Evolutionary conservation across 1,140 invertebrate genomes (phyloP), one percentile per base, ranked within the genome.

Genomic region (Elysia chlorotica): DNA sequence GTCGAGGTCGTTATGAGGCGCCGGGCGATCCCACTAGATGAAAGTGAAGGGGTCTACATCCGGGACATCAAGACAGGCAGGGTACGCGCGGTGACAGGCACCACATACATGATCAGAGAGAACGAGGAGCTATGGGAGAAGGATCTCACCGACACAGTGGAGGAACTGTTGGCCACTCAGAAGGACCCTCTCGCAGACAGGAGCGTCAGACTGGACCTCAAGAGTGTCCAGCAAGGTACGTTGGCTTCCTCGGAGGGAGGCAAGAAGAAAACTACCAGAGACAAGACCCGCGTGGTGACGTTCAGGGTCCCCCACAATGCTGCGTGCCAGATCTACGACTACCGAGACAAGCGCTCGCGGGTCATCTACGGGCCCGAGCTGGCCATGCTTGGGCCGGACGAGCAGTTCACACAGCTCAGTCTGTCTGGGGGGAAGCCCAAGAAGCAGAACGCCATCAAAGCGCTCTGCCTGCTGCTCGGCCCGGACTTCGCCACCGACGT

Each of bases 41-140:
- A 87, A 56, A 89, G 87, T 76, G 88, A 89, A 76, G 88, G 88
- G 37, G 88, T 89, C 53, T 89, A 89, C 79, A 85, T 89, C n/a
- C 67, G 88, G 35, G 82, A 89, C 73, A 82, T 87, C 2, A 88
- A 88, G 74, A 86, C 82, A 71, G 88, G 88, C 23, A 79, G 83
- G 53, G 86, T 88, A 21, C 78, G 87, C 54, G 79, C 86, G 23
- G 79, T 89, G n/a, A 82, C 79, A 54, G 88, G 87, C 14, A 65
- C 81, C 38, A 88, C 88, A 2, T 89, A 89, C 77, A 89, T 89
- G 87, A 74, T 89, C 6, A 87, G 79, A 28, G 82, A 88, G 76
- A 85, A 89, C 78, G 88, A 89, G 75, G 88, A 89, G 75, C 74
- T 89, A 5, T 89, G 88, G 86, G 66, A 76, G 2, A 89, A 89